phyloP scores from a whole-genome alignment of 53 echinoderm and acorn worm species.

The Patiria pectinifera region DNA sequence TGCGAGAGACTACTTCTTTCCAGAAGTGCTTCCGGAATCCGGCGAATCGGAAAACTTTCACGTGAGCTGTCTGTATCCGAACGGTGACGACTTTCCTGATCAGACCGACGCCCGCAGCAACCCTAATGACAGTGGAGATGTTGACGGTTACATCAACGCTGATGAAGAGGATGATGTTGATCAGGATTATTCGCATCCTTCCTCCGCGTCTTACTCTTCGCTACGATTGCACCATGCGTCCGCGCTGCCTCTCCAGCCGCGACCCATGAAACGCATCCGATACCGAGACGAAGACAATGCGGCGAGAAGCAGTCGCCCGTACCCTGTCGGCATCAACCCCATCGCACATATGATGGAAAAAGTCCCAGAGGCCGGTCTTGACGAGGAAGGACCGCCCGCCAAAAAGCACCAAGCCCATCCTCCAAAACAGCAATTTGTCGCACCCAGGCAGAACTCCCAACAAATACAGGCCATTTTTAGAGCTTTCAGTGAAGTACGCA shows the following conservation, averaged over 20 bases:
- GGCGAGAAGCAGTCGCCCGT: not conserved
- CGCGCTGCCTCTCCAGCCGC: not conserved
- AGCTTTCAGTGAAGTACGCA: constrained; percentile 27
- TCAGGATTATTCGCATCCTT: not conserved
- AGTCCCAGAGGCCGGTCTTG: not conserved
- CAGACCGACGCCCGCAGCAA: not conserved
- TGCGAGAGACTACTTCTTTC: not conserved
- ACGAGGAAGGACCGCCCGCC: not conserved
- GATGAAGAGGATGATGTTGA: not conserved
- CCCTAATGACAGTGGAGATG: not conserved
- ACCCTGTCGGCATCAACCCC: constrained; percentile 1
- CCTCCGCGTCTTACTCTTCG: not conserved
- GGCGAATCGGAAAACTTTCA: not conserved
- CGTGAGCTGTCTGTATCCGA: not conserved
- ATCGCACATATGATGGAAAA: not conserved
- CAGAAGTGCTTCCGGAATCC: not conserved
- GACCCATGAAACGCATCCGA: not conserved
- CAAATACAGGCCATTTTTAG: constrained; percentile 32
- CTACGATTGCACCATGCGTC: not conserved
- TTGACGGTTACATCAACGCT: not conserved
- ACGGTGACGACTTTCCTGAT: not conserved
- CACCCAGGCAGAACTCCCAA: not conserved
- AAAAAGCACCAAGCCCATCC: not conserved
- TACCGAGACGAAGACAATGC: not conserved
- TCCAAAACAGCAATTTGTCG: not conserved